Conservation (phyloP, 2,113 vertebrate species). For the Himantopus leucocephalus region DNA sequence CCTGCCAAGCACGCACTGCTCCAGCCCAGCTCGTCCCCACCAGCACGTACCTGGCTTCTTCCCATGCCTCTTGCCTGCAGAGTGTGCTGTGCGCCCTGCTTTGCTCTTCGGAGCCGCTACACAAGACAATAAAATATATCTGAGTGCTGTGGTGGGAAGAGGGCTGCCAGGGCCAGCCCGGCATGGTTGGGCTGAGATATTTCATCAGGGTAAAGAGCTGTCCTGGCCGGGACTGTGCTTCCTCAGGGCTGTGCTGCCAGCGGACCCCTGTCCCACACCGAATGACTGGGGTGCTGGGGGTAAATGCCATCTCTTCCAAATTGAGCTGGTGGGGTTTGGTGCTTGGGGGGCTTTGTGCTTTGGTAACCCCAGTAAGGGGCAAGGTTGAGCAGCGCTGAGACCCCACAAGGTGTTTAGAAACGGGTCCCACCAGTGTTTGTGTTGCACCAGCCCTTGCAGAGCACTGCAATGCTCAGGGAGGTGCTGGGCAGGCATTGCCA, state of each 20-base stretch:
- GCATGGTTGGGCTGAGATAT: background rate
- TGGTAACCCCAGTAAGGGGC: background rate
- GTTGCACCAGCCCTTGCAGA: background rate
- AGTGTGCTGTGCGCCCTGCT: conserved; percentile 45
- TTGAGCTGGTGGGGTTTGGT: background rate
- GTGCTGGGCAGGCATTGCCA: background rate
- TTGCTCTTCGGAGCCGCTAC: conserved; percentile 52
- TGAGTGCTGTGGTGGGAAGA: background rate
- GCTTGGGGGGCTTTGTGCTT: background rate
- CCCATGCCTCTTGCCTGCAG: conserved; percentile 46
- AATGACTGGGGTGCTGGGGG: background rate
- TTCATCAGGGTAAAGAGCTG: background rate
- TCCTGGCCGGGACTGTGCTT: background rate
- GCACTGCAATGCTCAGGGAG: background rate
- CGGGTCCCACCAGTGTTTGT: rapidly evolving
- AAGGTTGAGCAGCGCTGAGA: background rate
- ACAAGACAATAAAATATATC: background rate
- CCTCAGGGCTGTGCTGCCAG: background rate
- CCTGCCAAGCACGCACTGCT: background rate
- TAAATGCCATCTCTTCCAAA: background rate
- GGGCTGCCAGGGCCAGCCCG: background rate
- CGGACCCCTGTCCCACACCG: background rate
- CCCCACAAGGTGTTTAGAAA: background rate
- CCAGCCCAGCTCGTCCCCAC: background rate
- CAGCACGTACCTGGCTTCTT: conserved; percentile 50